Evolutionary conservation across 2,797 vertebrate species (phyloP), one percentile per base, ranked within the genome.

Genomic region (Poliocrania exsul): DNA sequence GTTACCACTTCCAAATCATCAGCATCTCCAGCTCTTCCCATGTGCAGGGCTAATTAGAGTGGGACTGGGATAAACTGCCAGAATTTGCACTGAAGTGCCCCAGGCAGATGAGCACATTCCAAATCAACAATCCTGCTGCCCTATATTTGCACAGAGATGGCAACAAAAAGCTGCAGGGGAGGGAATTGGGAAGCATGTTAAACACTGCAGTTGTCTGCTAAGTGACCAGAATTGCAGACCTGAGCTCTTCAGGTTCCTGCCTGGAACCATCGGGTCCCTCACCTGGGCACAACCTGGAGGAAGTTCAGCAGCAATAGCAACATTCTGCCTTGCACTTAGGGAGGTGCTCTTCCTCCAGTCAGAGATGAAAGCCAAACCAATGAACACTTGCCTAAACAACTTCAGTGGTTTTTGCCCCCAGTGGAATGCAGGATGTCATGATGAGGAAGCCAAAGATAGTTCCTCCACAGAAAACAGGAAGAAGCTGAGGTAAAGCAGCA

Each of bases 121-220:
- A 79, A 61, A 26, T 69, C 91, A 66, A 65, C 86, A 75, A 5
- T 87, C 75, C 86, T 60, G 74, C 87, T 94, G 94, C 75, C 95
- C 87, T 90, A 33, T 77, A 88, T 95, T 93, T 83, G 75, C 57
- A 88, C 73, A 44, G 79, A 91, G 74, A 96, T 38, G 61, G 95
- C 81, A 93, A 82, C 57, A 51, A 47, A 90, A 88, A 94, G 61
- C 95, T 92, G 85, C 75, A 94, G 95, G 89, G 86, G 91, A 91
- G 91, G 90, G 91, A 86, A 91, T 18, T 44, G 78, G 90, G 87
- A 91, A 85, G 81, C 4, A 18, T 90, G 87, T 86, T 93, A 86
- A 92, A 89, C 72, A n/a, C 89, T 24, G 91, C 79, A 65, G 91
- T 91, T 86, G 85, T 57, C 91, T 88, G 91, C 93, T 95, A 92